Conservation (phyloP, 2,113 vertebrate species). For the Leptobrachium ailaonicum region DNA sequence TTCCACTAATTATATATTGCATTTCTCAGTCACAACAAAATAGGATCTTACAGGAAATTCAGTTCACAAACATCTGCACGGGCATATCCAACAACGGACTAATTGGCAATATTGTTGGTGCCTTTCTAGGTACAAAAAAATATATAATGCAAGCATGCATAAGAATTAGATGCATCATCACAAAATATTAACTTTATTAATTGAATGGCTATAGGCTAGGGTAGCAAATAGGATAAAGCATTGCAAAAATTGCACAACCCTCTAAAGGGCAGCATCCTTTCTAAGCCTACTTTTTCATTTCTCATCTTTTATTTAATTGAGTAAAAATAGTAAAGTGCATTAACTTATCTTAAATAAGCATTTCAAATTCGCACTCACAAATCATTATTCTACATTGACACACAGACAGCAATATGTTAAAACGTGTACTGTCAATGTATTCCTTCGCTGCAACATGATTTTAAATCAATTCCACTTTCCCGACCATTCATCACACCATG, state of each 20-base stretch:
- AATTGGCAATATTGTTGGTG: too few relatives aligned
- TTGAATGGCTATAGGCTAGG: too few relatives aligned
- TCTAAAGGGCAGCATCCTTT: too few relatives aligned
- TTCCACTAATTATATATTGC: too few relatives aligned
- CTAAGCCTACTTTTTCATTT: background rate
- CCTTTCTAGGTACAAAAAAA: too few relatives aligned
- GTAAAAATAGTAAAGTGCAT: background rate
- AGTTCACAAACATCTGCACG: background rate
- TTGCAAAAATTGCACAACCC: too few relatives aligned
- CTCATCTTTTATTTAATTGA: background rate
- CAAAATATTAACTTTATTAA: too few relatives aligned
- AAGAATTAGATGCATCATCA: too few relatives aligned
- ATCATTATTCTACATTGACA: conserved; percentile 26
- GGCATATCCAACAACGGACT: too few relatives aligned
- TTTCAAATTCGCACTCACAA: background rate
- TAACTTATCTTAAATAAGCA: conserved; percentile 1
- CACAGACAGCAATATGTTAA: conserved; percentile 32
- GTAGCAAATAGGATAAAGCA: too few relatives aligned
- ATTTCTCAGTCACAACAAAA: too few relatives aligned
- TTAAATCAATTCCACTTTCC: conserved; percentile 48
- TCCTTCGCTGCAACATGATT: conserved; percentile 39
- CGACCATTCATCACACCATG: conserved; percentile 32
- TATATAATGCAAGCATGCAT: too few relatives aligned
- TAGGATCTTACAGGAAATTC: background rate
- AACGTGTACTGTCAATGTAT: conserved; percentile 31